These are phyloP conservation scores for Hydrozoanthus tunicans DNA, from an alignment of 64 coral and sea anemone genomes.

Conservation along the genomic window DNA sequence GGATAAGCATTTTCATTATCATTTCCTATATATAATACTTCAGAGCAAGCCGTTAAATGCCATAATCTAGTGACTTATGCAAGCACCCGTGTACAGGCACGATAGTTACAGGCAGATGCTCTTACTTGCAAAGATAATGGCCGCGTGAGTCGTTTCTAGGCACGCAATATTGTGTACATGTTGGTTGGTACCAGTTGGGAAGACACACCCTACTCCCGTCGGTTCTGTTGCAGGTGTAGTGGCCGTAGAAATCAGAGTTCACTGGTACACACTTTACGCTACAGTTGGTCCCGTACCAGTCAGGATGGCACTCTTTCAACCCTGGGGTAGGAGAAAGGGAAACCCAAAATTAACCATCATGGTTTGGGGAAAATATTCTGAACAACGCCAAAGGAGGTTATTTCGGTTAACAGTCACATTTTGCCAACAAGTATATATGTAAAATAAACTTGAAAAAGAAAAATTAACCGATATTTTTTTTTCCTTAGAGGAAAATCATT, in stretches of 20 bases:
- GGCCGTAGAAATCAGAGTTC: slow-evolving; percentile 6
- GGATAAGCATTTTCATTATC: no score
- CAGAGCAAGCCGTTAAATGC: no score
- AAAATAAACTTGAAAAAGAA: neutral
- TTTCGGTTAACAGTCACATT: neutral
- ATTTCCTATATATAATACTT: no score
- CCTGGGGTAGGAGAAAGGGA: neutral
- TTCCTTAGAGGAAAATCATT: no score
- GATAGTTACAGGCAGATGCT: no score
- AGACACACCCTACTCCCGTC: slow-evolving; percentile 50
- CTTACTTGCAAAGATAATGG: slow-evolving; percentile 43
- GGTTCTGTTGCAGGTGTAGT: slow-evolving; percentile 1
- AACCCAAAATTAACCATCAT: neutral
- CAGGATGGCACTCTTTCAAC: neutral
- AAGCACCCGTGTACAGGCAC: no score
- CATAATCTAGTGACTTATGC: no score
- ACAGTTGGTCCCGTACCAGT: slow-evolving; percentile 28
- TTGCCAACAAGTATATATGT: neutral
- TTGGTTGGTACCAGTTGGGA: slow-evolving; percentile 20
- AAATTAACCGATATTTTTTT: no score
- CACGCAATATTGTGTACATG: slow-evolving; percentile 35
- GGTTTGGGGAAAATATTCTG: neutral
- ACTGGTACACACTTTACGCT: slow-evolving; percentile 15
- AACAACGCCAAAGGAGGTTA: neutral
- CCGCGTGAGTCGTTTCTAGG: slow-evolving; percentile 32